Conservation (phyloP, 1,140 invertebrate species). For the Drosophila murphyi region DNA sequence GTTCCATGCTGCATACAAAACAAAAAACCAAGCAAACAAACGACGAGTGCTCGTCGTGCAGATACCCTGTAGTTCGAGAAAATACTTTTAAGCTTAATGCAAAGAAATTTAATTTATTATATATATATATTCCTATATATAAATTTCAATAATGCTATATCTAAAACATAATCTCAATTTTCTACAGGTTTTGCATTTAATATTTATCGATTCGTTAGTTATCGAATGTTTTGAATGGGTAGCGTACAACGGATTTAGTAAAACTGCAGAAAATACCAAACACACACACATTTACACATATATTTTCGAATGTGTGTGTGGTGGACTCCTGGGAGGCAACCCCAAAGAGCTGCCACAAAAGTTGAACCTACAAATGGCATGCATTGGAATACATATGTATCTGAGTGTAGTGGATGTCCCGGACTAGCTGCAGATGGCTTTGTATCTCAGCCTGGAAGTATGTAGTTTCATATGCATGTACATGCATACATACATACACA, state of each 20-base stretch:
- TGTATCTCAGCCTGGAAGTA: conserved; percentile 25
- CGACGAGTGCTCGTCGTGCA: too few relatives aligned
- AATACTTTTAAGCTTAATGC: too few relatives aligned
- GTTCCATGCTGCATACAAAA: conserved; percentile 43
- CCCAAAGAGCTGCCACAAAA: conserved; percentile 26
- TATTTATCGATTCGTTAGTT: too few relatives aligned
- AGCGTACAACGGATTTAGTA: not conserved
- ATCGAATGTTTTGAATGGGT: too few relatives aligned
- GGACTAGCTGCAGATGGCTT: not conserved
- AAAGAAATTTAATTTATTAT: too few relatives aligned
- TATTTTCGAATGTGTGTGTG: conserved; percentile 7
- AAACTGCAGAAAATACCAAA: not conserved
- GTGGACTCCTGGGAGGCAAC: conserved; percentile 27
- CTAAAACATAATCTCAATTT: too few relatives aligned
- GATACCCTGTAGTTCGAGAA: too few relatives aligned
- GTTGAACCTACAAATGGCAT: conserved; percentile 23
- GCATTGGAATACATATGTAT: conserved; percentile 33
- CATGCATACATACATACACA: not conserved
- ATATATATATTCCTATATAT: too few relatives aligned
- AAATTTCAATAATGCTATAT: too few relatives aligned
- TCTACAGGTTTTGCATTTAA: too few relatives aligned
- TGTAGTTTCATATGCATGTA: not conserved
- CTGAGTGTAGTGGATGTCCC: not conserved
- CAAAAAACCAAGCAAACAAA: conserved; percentile 4
- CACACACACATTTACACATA: not conserved